Conservation (phyloP, 2,797 vertebrate genomes). For the Catharus ustulatus region DNA sequence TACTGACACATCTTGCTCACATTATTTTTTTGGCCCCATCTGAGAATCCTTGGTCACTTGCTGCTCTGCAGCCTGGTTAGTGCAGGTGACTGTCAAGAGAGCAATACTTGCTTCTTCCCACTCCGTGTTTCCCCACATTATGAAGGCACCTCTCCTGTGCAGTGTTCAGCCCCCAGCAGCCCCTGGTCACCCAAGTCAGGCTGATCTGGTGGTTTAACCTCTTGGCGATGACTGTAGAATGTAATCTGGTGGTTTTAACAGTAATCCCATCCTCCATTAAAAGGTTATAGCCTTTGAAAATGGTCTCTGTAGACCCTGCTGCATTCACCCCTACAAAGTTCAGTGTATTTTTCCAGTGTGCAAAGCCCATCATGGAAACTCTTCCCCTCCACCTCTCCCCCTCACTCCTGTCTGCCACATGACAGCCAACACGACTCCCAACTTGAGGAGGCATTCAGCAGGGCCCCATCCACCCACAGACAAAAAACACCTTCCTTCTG, state of each 20-base stretch:
- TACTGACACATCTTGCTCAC: neutral
- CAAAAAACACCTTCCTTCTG: neutral
- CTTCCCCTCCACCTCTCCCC: accelerated
- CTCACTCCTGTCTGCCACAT: accelerated
- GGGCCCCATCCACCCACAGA: neutral
- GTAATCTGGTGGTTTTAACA: neutral
- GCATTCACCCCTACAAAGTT: neutral
- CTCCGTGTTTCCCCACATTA: accelerated
- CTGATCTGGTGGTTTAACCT: neutral
- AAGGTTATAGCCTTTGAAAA: neutral
- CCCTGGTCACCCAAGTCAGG: neutral
- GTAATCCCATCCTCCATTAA: neutral
- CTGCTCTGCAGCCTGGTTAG: neutral
- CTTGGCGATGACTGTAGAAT: neutral
- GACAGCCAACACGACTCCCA: neutral
- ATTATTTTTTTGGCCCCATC: accelerated
- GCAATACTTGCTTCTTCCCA: neutral
- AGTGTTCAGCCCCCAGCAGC: neutral
- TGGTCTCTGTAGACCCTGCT: neutral
- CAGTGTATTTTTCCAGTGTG: neutral
- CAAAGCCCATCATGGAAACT: neutral
- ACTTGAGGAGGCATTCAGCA: accelerated
- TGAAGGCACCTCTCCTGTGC: neutral
- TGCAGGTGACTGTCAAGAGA: neutral
- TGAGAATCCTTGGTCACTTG: neutral